Conservation (phyloP, 2,113 vertebrate genomes). For the Ammodytes dubius region DNA sequence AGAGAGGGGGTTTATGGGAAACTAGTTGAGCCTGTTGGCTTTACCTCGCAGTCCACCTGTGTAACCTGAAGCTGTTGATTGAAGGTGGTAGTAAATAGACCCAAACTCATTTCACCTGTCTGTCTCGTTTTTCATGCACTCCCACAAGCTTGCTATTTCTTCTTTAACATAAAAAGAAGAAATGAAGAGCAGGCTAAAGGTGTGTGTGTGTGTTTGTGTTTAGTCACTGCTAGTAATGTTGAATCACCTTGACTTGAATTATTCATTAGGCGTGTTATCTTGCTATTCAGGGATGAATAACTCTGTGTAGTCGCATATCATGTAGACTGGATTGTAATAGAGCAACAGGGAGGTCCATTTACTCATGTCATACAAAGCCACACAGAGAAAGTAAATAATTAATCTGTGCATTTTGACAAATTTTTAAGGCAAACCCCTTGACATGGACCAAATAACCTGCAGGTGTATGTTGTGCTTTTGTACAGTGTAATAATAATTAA, state of each 20-base stretch:
- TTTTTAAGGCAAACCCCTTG: neutral
- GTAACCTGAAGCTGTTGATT: too few relatives aligned
- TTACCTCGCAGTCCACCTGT: too few relatives aligned
- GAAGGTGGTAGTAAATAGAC: too few relatives aligned
- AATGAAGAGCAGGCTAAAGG: neutral
- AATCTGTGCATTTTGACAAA: neutral
- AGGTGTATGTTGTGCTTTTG: neutral
- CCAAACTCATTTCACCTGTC: too few relatives aligned
- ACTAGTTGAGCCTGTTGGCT: too few relatives aligned
- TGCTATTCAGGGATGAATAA: slow-evolving; percentile 14
- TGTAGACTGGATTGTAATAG: neutral
- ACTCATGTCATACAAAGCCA: neutral
- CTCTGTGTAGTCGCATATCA: slow-evolving; percentile 20
- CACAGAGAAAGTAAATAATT: neutral
- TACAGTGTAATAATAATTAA: slow-evolving; percentile 34
- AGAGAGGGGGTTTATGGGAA: too few relatives aligned
- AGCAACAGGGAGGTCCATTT: slow-evolving; percentile 12
- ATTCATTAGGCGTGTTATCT: slow-evolving; percentile 28
- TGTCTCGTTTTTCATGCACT: too few relatives aligned
- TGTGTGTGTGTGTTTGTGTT: slow-evolving; percentile 9
- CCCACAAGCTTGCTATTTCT: too few relatives aligned
- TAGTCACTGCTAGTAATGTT: slow-evolving; percentile 1
- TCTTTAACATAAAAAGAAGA: neutral
- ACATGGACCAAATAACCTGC: neutral
- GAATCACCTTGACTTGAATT: slow-evolving; percentile 2